Percentiles rank a stretch among this genome's conserved stretches.
Conservation (phyloP, 2,888 invertebrate genomes). For the Coelogynopora nodosa region DNA sequence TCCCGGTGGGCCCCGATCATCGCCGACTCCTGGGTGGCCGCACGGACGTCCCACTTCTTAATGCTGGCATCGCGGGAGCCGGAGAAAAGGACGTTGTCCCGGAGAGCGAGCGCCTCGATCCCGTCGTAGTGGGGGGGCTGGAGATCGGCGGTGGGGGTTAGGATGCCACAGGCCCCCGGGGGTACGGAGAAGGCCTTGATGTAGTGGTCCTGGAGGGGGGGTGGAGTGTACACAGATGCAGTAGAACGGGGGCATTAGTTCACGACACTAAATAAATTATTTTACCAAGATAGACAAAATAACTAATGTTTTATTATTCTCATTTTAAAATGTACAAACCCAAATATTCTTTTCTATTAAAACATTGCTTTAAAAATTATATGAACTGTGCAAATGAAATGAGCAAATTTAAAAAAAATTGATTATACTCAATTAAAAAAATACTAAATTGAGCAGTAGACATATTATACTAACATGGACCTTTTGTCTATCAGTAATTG, state of each 20-base stretch:
- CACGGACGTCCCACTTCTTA: conserved; percentile 74
- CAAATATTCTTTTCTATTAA: no score
- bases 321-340: no score
- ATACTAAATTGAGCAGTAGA: no score
- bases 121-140: conserved; percentile 86
- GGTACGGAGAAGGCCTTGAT: conserved; percentile 67
- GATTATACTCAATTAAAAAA: no score
- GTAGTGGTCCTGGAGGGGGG: conserved; percentile 73
- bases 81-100: conserved; percentile 71
- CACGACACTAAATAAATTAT: background rate
- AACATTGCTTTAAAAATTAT: no score
- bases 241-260: background rate
- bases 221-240: background rate
- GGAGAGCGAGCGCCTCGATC: conserved; percentile 73
- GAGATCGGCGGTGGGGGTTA: conserved; percentile 68
- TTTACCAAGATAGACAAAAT: background rate
- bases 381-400: no score
- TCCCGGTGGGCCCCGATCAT: conserved; percentile 80
- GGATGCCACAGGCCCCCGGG: conserved; percentile 61
- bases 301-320: no score
- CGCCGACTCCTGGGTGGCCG: conserved; percentile 64
- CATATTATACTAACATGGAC: no score
- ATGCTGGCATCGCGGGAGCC: conserved; percentile 80
- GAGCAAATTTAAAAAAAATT: no score
- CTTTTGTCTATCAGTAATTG: no score